phyloP scores from a whole-genome alignment of 2,888 invertebrate genomes.

The Atherix ibis region DNA sequence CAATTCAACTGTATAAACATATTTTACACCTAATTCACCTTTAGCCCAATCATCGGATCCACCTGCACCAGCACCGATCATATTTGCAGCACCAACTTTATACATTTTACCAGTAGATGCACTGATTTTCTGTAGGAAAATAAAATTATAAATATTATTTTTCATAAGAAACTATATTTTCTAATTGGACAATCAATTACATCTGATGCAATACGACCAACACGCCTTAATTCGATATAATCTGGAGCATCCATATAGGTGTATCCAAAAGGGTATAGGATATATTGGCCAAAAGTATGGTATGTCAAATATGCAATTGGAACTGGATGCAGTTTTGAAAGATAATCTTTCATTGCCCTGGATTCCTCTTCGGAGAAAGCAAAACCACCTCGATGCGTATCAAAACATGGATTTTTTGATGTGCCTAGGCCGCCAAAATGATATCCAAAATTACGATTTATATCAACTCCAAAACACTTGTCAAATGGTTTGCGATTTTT shows the following conservation, averaged over 20 bases:
- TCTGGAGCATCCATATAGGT: too few relatives aligned
- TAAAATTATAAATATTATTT: too few relatives aligned
- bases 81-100: background rate
- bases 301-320: slow-evolving; percentile 60
- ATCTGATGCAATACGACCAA: too few relatives aligned
- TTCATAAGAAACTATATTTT: too few relatives aligned
- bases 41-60: background rate
- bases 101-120: background rate
- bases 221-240: too few relatives aligned
- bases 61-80: background rate
- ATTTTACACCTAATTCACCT: background rate
- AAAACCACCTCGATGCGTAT: slow-evolving; percentile 33
- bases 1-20: background rate
- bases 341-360: background rate
- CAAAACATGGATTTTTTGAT: slow-evolving; percentile 27
- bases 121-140: background rate
- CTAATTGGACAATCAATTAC: too few relatives aligned
- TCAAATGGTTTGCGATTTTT: slow-evolving; percentile 15
- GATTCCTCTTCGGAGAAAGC: slow-evolving; percentile 36
- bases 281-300: slow-evolving; percentile 75
- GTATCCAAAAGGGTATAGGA: slow-evolving; percentile 78
- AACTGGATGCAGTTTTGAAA: slow-evolving; percentile 27
- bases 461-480: slow-evolving; percentile 15
- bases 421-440: slow-evolving; percentile 19
- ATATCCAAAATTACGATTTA: slow-evolving; percentile 16